Evolutionary conservation across 2,888 invertebrate species (phyloP).

Genomic region (Limenitis camilla): DNA sequence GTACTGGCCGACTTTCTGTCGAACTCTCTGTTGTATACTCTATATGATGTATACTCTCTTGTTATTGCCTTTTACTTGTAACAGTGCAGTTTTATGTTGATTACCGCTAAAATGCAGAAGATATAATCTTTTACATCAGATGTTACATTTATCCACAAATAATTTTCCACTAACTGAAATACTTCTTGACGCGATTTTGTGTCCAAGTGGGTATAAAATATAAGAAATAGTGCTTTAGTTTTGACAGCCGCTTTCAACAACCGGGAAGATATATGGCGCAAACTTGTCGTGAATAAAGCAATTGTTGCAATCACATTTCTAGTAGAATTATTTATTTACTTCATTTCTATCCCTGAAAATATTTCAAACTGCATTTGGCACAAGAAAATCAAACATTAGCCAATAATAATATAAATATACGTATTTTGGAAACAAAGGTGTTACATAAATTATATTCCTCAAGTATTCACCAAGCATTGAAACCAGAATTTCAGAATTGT

Average conservation of each 20-base stretch:
- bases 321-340: constrained; percentile 14
- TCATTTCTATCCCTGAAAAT: constrained; percentile 1
- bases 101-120: too few relatives aligned
- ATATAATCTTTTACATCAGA: too few relatives aligned
- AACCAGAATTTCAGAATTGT: too few relatives aligned
- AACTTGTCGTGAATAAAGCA: constrained; percentile 19
- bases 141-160: not conserved
- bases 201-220: constrained; percentile 10
- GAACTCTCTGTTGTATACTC: too few relatives aligned
- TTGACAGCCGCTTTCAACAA: constrained; percentile 17
- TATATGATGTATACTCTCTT: too few relatives aligned
- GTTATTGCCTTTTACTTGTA: too few relatives aligned
- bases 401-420: too few relatives aligned
- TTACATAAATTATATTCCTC: too few relatives aligned
- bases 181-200: constrained; percentile 5
- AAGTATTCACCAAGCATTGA: too few relatives aligned
- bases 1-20: too few relatives aligned
- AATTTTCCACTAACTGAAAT: constrained; percentile 8
- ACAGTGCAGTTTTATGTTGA: too few relatives aligned
- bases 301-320: constrained; percentile 10
- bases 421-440: too few relatives aligned
- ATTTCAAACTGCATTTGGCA: not conserved
- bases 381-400: not conserved
- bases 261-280: constrained; percentile 17
- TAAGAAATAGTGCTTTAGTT: constrained; percentile 18